Evolutionary conservation across 1,140 invertebrate species (phyloP).

Genomic region (Cephus cinctus): DNA sequence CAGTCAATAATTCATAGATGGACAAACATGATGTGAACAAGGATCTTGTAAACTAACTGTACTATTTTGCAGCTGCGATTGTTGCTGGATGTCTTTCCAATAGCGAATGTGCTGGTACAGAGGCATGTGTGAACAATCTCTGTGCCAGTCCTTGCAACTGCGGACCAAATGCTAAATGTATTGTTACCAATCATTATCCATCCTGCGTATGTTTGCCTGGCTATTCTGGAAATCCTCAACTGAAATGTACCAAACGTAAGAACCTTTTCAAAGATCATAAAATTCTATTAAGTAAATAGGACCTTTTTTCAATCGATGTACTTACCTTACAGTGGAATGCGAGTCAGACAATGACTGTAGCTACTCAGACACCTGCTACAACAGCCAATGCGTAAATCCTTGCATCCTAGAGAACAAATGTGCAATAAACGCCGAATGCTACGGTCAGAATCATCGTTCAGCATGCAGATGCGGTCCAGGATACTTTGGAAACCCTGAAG

Average conservation of each 20-base stretch:
- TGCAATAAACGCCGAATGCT: slow-evolving; percentile 79
- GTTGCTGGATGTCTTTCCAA: slow-evolving; percentile 72
- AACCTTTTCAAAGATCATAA: slow-evolving; percentile 2
- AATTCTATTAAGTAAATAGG: background rate
- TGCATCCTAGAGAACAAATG: slow-evolving; percentile 78
- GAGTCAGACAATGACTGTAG: slow-evolving; percentile 77
- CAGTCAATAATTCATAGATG: background rate
- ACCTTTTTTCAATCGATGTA: slow-evolving; percentile 4
- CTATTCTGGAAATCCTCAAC: slow-evolving; percentile 80
- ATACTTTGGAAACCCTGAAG: slow-evolving; percentile 73
- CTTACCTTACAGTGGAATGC: slow-evolving; percentile 68
- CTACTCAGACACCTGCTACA: slow-evolving; percentile 76
- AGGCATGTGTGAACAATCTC: slow-evolving; percentile 75
- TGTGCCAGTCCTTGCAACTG: slow-evolving; percentile 85
- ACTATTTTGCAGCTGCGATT: slow-evolving; percentile 48
- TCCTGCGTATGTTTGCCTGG: slow-evolving; percentile 76
- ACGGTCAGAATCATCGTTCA: slow-evolving; percentile 71
- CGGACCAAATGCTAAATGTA: slow-evolving; percentile 77
- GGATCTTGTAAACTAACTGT: background rate
- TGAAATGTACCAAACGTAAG: slow-evolving; percentile 72
- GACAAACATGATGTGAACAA: slow-evolving; percentile 5
- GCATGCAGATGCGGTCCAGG: slow-evolving; percentile 74
- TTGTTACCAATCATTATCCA: slow-evolving; percentile 77
- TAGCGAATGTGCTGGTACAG: slow-evolving; percentile 73
- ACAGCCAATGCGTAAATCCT: slow-evolving; percentile 76